phyloP scores from a whole-genome alignment of 2,113 vertebrate genomes.

The Sorex fumeus region DNA sequence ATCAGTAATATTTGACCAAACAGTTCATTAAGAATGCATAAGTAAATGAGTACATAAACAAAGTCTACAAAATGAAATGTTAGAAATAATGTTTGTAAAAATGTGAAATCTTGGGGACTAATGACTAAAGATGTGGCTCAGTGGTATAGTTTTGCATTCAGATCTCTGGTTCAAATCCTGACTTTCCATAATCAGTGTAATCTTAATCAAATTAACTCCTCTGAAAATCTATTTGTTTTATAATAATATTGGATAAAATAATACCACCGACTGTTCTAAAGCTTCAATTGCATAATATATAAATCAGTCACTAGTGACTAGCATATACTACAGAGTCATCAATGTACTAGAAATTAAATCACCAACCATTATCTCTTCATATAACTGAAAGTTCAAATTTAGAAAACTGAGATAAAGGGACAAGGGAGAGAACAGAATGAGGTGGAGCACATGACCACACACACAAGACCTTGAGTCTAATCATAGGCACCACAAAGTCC shows the following conservation, averaged over 20 bases:
- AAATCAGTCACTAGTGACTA: not conserved
- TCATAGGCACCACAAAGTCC: too few relatives aligned
- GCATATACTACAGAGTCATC: not conserved
- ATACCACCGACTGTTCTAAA: not conserved
- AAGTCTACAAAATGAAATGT: not conserved
- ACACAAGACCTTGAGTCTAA: too few relatives aligned
- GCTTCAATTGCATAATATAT: not conserved
- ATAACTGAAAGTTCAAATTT: not conserved
- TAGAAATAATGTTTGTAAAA: not conserved
- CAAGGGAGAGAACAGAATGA: not conserved
- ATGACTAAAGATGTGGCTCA: not conserved
- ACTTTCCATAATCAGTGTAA: not conserved
- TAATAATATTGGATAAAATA: not conserved
- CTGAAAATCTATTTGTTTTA: not conserved
- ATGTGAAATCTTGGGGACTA: not conserved
- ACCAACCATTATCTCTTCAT: not conserved
- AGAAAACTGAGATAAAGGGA: not conserved
- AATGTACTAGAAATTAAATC: constrained; percentile 34
- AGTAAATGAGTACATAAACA: not conserved
- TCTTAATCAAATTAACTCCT: not conserved
- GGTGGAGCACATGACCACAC: too few relatives aligned
- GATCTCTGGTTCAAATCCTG: not conserved
- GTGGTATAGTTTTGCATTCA: not conserved
- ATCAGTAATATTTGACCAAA: not conserved
- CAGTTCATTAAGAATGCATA: not conserved